A percentile compares a stretch with the other conserved stretches of the same genome.
These are phyloP conservation scores for Forficula auricularia DNA, from an alignment of 1,140 invertebrate genomes.

Conservation along the genomic window DNA sequence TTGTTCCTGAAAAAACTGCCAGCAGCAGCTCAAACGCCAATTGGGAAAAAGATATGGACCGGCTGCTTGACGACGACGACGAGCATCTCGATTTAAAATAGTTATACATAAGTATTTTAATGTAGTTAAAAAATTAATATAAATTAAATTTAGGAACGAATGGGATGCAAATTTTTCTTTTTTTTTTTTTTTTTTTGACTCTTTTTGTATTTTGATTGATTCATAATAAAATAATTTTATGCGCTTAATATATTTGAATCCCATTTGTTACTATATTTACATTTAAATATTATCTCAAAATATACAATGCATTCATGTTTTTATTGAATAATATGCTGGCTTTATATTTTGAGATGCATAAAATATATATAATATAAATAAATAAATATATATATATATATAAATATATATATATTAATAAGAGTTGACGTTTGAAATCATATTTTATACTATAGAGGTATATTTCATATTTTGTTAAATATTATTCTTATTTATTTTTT, in stretches of 20 bases:
- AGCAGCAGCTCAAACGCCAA: constrained; percentile 10
- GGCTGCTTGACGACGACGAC: constrained; percentile 9
- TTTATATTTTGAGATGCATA: no score
- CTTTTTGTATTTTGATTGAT: neutral
- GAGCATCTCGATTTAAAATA: constrained; percentile 14
- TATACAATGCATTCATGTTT: neutral
- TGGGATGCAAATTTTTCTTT: neutral
- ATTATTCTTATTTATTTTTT: no score
- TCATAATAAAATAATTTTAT: neutral
- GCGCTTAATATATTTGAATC: no score
- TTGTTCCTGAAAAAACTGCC: constrained; percentile 6
- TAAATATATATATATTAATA: constrained; percentile 5
- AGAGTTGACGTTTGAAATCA: no score
- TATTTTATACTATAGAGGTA: no score
- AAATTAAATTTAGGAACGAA: neutral
- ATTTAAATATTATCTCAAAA: no score
- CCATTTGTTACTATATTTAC: no score
- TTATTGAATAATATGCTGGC: no score
- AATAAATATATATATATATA: neutral
- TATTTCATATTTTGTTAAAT: no score
- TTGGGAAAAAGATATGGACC: no score
- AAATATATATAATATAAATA: constrained; percentile 2
- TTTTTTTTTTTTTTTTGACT: neutral
- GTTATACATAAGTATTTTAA: constrained; percentile 6
- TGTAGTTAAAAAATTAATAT: constrained; percentile 28